Percentiles rank a stretch among this genome's conserved stretches.
These are phyloP conservation scores for Lordiphosa stackelbergi DNA, from an alignment of 1,140 invertebrate species.

Conservation along the genomic window DNA sequence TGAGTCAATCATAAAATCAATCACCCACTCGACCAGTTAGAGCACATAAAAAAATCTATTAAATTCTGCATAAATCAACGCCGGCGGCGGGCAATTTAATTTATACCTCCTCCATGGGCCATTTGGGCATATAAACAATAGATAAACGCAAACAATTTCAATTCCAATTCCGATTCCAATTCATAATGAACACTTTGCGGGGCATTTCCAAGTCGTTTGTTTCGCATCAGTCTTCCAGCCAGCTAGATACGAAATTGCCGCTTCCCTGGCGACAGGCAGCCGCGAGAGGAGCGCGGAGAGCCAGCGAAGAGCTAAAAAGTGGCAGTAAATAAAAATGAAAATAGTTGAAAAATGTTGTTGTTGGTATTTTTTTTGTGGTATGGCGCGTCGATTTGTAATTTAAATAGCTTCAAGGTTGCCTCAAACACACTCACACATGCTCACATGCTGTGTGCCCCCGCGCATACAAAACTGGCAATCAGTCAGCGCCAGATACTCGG, in stretches of 20 bases:
- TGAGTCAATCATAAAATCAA: constrained; percentile 76
- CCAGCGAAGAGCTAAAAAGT: constrained; percentile 53
- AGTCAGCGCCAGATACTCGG: constrained; percentile 48
- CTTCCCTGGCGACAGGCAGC: constrained; percentile 13
- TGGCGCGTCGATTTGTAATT: constrained; percentile 69
- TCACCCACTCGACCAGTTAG: neutral
- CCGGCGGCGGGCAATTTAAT: constrained; percentile 29
- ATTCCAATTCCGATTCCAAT: constrained; percentile 43
- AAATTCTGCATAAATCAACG: constrained; percentile 49
- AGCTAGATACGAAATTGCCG: constrained; percentile 33
- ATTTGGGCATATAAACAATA: constrained; percentile 66
- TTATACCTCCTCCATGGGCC: constrained; percentile 34
- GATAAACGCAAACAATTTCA: constrained; percentile 56
- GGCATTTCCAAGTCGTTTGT: constrained; percentile 67
- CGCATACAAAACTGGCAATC: constrained; percentile 59
- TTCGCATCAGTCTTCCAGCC: constrained; percentile 65
- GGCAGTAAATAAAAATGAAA: constrained; percentile 72
- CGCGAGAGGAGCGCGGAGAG: constrained; percentile 1
- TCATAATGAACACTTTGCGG: constrained; percentile 68
- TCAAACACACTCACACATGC: constrained; percentile 22
- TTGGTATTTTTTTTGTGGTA: constrained; percentile 23
- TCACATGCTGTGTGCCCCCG: constrained; percentile 43
- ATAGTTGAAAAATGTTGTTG: constrained; percentile 64
- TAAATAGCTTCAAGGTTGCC: constrained; percentile 75
- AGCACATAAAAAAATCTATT: constrained; percentile 26